Conservation (phyloP, 2,888 invertebrate species). For the Halictus ligatus region DNA sequence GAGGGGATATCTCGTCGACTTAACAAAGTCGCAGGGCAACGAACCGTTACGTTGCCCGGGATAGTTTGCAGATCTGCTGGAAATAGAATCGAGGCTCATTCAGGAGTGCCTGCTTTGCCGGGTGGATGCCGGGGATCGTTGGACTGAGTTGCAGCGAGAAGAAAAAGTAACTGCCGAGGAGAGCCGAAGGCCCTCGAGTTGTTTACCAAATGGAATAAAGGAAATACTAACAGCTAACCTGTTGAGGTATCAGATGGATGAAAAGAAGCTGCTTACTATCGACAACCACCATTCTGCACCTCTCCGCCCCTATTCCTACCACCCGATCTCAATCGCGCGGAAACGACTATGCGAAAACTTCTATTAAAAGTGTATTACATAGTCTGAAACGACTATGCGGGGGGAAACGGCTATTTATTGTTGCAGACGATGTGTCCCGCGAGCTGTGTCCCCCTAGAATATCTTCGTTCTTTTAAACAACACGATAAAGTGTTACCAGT, state of each 20-base stretch:
- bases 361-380: too few species aligned
- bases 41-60: conserved; percentile 56
- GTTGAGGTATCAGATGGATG: conserved; percentile 58
- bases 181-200: conserved; percentile 31
- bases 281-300: conserved; percentile 7
- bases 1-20: conserved; percentile 47
- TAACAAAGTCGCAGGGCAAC: conserved; percentile 67
- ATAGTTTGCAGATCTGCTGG: conserved; percentile 45
- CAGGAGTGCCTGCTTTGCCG: conserved; percentile 17
- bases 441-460: too few species aligned
- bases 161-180: conserved; percentile 34
- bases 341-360: neutral
- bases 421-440: too few species aligned
- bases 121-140: neutral
- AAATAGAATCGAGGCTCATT: conserved; percentile 40
- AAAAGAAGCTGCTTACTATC: conserved; percentile 56
- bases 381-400: too few species aligned
- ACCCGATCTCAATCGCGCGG: neutral
- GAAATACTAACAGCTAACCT: conserved; percentile 47
- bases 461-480: too few species aligned
- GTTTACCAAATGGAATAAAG: conserved; percentile 53
- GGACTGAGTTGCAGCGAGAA: neutral
- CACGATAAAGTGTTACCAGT: too few species aligned
- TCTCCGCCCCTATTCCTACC: neutral
- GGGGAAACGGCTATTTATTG: too few species aligned